These are phyloP conservation scores for Pyrocoelia pectoralis DNA, from an alignment of 2,888 invertebrate species.

Conservation along the genomic window DNA sequence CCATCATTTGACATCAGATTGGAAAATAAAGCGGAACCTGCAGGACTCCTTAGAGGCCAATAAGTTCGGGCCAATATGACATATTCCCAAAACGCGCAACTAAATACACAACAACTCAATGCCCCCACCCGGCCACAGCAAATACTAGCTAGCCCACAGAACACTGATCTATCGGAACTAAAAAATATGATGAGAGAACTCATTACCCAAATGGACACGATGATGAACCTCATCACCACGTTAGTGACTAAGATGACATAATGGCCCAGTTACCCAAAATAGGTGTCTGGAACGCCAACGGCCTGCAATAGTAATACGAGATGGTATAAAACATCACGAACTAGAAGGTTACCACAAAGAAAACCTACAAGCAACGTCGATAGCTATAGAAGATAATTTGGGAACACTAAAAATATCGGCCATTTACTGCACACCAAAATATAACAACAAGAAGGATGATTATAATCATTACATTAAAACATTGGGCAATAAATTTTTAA, in stretches of 20 bases:
- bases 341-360: background rate
- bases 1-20: conserved; percentile 3
- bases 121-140: background rate
- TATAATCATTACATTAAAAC: background rate
- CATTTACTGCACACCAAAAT: background rate
- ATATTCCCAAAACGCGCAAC: conserved; percentile 8
- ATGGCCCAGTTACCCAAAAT: background rate
- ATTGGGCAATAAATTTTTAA: background rate
- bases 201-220: background rate
- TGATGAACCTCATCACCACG: conserved; percentile 2
- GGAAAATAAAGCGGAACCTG: no score
- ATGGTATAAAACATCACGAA: background rate
- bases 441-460: background rate
- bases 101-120: background rate
- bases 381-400: background rate
- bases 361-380: background rate
- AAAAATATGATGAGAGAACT: background rate
- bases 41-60: background rate
- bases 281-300: background rate
- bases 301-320: conserved; percentile 1
- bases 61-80: conserved; percentile 3
- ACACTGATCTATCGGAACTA: background rate
- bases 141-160: background rate
- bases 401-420: background rate
- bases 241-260: background rate